Percentiles rank a stretch among this genome's conserved stretches.
Conservation (phyloP, 2,113 vertebrate species). For the Ammodytes dubius region DNA sequence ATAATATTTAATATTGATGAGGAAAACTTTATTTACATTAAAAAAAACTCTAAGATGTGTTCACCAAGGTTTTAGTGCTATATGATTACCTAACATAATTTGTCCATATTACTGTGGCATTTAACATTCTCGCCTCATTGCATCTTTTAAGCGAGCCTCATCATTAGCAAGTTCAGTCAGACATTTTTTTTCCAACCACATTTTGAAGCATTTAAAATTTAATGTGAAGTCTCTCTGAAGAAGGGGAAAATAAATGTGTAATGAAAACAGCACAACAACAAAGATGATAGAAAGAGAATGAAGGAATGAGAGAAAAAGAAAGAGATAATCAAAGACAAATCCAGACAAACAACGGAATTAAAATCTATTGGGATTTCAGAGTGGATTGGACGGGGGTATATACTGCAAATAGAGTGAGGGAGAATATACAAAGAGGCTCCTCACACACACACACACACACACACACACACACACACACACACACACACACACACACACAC, state of each 20-base stretch:
- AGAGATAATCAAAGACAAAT: neutral
- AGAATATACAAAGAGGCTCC: neutral
- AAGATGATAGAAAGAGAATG: neutral
- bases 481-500: no score
- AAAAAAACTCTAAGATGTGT: neutral
- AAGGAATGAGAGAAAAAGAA: neutral
- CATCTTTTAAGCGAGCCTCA: neutral
- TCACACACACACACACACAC: neutral
- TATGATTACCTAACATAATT: neutral
- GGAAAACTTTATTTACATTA: neutral
- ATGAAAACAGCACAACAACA: neutral
- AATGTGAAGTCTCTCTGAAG: neutral
- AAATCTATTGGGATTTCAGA: constrained; percentile 2
- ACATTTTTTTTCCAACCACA: neutral
- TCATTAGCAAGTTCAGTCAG: neutral
- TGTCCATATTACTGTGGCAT: no score
- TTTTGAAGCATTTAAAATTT: constrained; percentile 19
- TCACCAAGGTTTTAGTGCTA: neutral
- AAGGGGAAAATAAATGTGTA: neutral
- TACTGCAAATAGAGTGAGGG: neutral
- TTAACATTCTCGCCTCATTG: neutral
- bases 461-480: no score
- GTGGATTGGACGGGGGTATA: neutral
- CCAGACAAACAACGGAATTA: neutral
- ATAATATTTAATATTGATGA: neutral